Percentiles rank a stretch among this genome's conserved stretches.
Conservation (phyloP, 2,797 vertebrate species). For the Epinephelus malabaricus region DNA sequence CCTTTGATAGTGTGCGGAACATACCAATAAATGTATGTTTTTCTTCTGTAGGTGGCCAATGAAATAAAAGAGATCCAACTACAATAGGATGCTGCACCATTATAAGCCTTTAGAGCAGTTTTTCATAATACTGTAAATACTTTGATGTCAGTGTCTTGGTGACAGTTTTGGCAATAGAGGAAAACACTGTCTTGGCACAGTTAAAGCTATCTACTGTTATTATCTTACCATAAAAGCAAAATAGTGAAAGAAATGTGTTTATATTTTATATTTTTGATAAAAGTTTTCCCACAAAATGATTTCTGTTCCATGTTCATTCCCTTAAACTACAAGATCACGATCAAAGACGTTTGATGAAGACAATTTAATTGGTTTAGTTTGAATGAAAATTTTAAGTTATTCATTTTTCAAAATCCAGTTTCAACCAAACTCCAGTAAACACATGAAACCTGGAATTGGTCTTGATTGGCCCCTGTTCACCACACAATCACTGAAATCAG, state of each 20-base stretch:
- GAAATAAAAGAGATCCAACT: constrained; percentile 19
- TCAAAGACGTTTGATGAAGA: constrained; percentile 5
- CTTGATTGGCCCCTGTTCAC: constrained; percentile 34
- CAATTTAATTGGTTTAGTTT: constrained; percentile 25
- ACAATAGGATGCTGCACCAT: background rate
- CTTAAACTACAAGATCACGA: background rate
- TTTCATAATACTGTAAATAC: background rate
- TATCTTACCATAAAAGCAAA: background rate
- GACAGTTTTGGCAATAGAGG: background rate
- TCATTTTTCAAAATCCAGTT: constrained; percentile 31
- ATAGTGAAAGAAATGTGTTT: background rate
- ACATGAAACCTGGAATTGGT: constrained; percentile 27
- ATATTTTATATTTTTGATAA: background rate
- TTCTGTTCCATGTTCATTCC: background rate
- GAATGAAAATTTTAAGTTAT: constrained; percentile 7
- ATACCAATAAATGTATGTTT: background rate
- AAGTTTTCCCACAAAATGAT: background rate
- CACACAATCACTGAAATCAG: constrained; percentile 55
- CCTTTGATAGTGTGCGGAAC: background rate
- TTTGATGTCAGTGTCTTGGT: background rate
- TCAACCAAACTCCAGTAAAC: constrained; percentile 19
- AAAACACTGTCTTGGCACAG: background rate
- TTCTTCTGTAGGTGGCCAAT: background rate
- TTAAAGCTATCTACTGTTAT: background rate
- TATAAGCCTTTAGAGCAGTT: constrained; percentile 1